Conservation (phyloP, 2,797 vertebrate species). For the Sebastes minor region DNA sequence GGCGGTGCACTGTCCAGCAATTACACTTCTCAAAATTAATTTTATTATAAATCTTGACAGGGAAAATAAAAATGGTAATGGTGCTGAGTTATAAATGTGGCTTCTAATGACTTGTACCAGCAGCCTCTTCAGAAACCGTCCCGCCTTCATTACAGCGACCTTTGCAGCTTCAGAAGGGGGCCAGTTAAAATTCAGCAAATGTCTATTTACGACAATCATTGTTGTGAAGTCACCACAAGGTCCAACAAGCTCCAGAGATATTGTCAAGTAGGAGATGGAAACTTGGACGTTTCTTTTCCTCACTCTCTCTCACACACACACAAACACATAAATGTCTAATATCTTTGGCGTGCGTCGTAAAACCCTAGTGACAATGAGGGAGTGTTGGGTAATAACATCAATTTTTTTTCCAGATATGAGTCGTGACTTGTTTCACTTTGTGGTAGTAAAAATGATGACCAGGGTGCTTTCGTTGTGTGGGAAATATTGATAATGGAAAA, state of each 20-base stretch:
- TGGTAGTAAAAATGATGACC: slow-evolving; percentile 3
- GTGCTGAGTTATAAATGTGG: slow-evolving; percentile 61
- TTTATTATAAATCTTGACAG: slow-evolving; percentile 72
- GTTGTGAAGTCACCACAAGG: slow-evolving; percentile 57
- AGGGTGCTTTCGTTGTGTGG: background rate
- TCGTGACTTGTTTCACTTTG: slow-evolving; percentile 22
- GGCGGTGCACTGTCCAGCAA: slow-evolving; percentile 66
- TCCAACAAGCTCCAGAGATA: slow-evolving; percentile 62
- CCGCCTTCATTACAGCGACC: slow-evolving; percentile 2
- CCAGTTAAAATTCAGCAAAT: slow-evolving; percentile 60
- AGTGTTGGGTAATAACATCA: slow-evolving; percentile 20
- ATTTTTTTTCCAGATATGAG: slow-evolving; percentile 5
- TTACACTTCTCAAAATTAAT: slow-evolving; percentile 77
- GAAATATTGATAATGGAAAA: slow-evolving; percentile 18
- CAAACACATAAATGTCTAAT: slow-evolving; percentile 14
- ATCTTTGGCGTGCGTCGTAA: slow-evolving; percentile 18
- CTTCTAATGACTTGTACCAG: slow-evolving; percentile 61
- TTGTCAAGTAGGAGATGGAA: slow-evolving; percentile 43
- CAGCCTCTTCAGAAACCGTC: slow-evolving; percentile 36
- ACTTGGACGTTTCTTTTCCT: slow-evolving; percentile 38
- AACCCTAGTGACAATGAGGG: slow-evolving; percentile 36
- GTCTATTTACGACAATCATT: slow-evolving; percentile 66
- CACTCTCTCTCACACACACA: background rate
- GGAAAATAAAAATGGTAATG: slow-evolving; percentile 69
- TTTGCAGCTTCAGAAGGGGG: slow-evolving; percentile 39